A percentile compares a stretch with the other conserved stretches of the same genome.
Conservation (phyloP, 2,113 vertebrate species). For the Ifrita kowaldi region DNA sequence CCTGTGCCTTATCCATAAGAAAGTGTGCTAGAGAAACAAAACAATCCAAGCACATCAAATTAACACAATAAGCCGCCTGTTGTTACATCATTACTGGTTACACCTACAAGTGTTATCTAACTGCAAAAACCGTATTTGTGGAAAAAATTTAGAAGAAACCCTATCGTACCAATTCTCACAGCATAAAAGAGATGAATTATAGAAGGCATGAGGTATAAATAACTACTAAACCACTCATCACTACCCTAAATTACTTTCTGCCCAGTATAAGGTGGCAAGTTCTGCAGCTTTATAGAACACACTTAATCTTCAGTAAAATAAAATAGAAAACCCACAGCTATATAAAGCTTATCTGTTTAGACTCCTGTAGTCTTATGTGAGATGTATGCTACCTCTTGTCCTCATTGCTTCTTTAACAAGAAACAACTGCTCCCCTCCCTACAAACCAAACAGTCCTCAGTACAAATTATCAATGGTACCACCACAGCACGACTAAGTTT, state of each 20-base stretch:
- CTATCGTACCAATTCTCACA: neutral
- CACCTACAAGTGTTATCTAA: neutral
- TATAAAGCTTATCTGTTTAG: neutral
- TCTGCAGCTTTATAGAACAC: neutral
- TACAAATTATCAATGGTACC: neutral
- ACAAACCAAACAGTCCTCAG: neutral
- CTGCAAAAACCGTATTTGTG: fast-evolving
- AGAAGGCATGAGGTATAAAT: neutral
- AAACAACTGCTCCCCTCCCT: neutral
- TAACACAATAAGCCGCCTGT: neutral
- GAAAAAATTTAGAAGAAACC: neutral
- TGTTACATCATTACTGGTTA: neutral
- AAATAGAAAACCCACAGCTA: neutral
- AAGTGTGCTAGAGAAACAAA: neutral
- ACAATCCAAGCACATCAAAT: neutral
- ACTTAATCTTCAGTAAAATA: neutral
- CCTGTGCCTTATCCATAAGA: neutral
- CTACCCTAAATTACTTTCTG: neutral
- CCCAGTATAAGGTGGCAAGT: neutral
- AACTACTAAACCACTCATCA: neutral
- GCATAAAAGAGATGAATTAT: neutral
- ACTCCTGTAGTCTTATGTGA: neutral
- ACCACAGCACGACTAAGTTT: neutral
- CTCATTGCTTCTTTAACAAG: neutral
- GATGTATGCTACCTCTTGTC: neutral